Evolutionary conservation across 2,888 invertebrate species (phyloP).

Genomic region (Chymomyza amoena): DNA sequence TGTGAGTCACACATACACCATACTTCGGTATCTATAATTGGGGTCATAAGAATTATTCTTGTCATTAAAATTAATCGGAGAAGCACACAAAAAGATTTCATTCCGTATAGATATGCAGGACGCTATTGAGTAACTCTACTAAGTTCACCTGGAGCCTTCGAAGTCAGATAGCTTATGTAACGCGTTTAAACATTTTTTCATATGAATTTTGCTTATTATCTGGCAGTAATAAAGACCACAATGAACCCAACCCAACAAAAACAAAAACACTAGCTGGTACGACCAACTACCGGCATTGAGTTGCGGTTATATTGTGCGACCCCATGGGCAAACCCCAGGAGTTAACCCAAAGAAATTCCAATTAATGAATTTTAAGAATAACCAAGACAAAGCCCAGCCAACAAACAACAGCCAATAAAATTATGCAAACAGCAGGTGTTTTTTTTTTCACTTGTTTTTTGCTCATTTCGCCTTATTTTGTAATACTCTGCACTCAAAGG

Average conservation of each 20-base stretch:
- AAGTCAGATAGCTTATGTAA: too few species aligned
- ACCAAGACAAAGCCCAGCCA: constrained; percentile 16
- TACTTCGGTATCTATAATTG: too few species aligned
- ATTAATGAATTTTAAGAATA: constrained; percentile 61
- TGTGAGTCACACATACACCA: too few species aligned
- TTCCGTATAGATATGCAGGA: too few species aligned
- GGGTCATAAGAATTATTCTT: too few species aligned
- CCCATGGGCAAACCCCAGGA: background rate
- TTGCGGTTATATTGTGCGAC: background rate
- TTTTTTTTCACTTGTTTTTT: constrained; percentile 5
- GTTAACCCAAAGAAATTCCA: constrained; percentile 51
- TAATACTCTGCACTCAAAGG: background rate
- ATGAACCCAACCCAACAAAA: background rate
- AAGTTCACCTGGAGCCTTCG: too few species aligned
- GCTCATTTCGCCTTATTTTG: background rate
- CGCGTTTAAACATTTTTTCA: too few species aligned
- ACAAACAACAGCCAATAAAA: constrained; percentile 31
- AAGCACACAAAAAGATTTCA: too few species aligned
- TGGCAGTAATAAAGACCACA: background rate
- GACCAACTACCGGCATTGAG: background rate
- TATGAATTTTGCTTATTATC: too few species aligned
- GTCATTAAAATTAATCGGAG: too few species aligned
- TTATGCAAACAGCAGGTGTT: constrained; percentile 71
- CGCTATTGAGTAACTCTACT: too few species aligned
- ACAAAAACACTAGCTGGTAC: background rate